phyloP scores from a whole-genome alignment of 2,113 vertebrate species.

The Leptosomus discolor region DNA sequence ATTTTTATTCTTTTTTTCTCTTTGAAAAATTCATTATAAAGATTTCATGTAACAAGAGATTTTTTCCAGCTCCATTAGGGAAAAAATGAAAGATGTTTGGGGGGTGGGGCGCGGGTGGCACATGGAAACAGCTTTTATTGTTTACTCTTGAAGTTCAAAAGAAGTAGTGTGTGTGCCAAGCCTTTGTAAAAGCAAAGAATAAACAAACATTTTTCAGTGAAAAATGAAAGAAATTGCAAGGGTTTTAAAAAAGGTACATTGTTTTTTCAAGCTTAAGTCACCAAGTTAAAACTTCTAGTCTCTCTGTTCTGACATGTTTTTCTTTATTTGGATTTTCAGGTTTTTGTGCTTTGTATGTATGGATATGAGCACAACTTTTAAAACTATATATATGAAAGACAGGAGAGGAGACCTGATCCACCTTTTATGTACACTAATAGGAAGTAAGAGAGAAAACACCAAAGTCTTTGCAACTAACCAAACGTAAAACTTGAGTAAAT shows the following conservation, averaged over 20 bases:
- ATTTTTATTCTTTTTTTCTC: background rate
- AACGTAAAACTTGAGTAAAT: background rate
- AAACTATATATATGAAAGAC: background rate
- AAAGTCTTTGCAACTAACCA: background rate
- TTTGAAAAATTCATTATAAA: constrained; percentile 2
- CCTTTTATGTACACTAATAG: background rate
- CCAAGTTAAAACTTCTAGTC: background rate
- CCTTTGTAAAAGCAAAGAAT: constrained; percentile 9
- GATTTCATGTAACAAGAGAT: background rate
- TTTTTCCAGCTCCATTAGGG: background rate
- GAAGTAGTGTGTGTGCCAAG: background rate
- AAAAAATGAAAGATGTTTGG: background rate
- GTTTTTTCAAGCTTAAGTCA: background rate
- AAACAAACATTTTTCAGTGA: constrained; percentile 26
- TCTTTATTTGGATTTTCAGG: constrained; percentile 36
- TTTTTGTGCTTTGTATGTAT: background rate
- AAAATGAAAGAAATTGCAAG: constrained; percentile 6
- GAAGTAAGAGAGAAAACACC: background rate
- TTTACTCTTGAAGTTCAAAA: constrained; percentile 55
- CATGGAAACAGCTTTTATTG: background rate
- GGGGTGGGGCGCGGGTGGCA: background rate
- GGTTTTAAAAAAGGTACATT: background rate
- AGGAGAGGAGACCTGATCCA: background rate
- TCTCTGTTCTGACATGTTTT: background rate
- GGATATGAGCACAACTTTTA: background rate